Conservation (phyloP, 2,888 invertebrate species). For the Salpingus planirostris region DNA sequence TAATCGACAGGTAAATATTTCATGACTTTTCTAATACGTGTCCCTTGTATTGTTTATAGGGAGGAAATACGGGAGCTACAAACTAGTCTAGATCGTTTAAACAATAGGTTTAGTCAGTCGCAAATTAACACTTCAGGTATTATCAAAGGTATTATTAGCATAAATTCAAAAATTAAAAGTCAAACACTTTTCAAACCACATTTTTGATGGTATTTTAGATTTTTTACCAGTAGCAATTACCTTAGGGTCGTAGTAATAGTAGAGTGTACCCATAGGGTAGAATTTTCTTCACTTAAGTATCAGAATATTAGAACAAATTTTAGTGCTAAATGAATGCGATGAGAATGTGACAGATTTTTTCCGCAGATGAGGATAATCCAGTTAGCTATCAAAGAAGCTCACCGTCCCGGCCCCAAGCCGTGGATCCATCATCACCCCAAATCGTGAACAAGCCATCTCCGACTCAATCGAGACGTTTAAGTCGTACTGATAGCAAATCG, state of each 20-base stretch:
- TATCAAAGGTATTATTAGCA: constrained; percentile 32
- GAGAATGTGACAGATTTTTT: too few species aligned
- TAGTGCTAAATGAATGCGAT: too few species aligned
- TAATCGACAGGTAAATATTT: constrained; percentile 22
- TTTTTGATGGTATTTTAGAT: too few species aligned
- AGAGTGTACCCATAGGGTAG: too few species aligned
- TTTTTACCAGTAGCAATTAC: too few species aligned
- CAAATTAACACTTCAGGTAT: constrained; percentile 26
- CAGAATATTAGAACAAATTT: too few species aligned
- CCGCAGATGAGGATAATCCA: constrained; percentile 29
- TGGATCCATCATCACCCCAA: constrained; percentile 17
- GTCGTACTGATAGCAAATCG: constrained; percentile 23
- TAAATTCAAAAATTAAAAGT: background rate
- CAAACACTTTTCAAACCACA: background rate
- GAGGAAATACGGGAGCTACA: constrained; percentile 74
- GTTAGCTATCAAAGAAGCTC: constrained; percentile 28
- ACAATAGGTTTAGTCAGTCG: constrained; percentile 39
- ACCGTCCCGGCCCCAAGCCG: too few species aligned
- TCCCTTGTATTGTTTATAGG: constrained; percentile 48
- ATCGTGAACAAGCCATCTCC: constrained; percentile 14
- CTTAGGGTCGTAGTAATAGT: too few species aligned
- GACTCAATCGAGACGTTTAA: constrained; percentile 16
- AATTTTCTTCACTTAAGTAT: too few species aligned
- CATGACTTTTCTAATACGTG: constrained; percentile 28
- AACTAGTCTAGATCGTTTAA: constrained; percentile 65